Base-by-base conservation (phyloP, 1,140 invertebrate species). In the Xylocopa sonorina region DNA sequence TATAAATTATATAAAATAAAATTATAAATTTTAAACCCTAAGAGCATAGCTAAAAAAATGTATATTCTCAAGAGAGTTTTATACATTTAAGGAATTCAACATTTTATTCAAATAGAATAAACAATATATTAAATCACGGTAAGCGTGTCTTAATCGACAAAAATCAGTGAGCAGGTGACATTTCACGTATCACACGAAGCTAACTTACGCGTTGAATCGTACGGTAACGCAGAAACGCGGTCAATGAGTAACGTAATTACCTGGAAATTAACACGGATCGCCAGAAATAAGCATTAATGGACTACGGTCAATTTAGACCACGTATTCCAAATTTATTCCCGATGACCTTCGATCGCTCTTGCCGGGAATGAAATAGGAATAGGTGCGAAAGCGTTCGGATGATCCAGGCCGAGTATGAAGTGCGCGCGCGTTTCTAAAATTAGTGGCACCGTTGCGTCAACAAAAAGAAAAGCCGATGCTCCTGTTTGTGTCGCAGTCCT, bases 401-500 rank as follows among this genome's bases (percentile, higher is more conserved):
- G 83, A 86, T 86, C 84, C 83, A 86, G 84, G 80, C 53, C 84
- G 83, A 81, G 83, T 79, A 86, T 85, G 83, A 86, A 85, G 78
- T 83, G 72, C 53, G 80, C 80, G 82, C 48, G 55, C 53, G n/a
- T n/a, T 32, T 51, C 88, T 90, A 90, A 88, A 88, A 88, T 90
- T 90, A 90, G 87, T 67, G 60, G 27, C 58, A 24, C 71, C 63
- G 80, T 88, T 85, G 78, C 80, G 83, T 86, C 83, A 86, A 88
- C 76, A 82, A 88, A 88, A 88, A 88, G 84, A 88, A 88, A 88
- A 88, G 82, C 63, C 81, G 87, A 85, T 66, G 84, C 84, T 75
- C 51, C 73, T 68, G 80, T 85, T 85, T 79, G 71, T 85, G 84
- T 79, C 83, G 80, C 82, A 74, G 27, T 29, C 51, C 72, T 60